These are phyloP conservation scores for Siniperca undulata DNA, from an alignment of 2,797 vertebrate genomes.

Conservation along the genomic window DNA sequence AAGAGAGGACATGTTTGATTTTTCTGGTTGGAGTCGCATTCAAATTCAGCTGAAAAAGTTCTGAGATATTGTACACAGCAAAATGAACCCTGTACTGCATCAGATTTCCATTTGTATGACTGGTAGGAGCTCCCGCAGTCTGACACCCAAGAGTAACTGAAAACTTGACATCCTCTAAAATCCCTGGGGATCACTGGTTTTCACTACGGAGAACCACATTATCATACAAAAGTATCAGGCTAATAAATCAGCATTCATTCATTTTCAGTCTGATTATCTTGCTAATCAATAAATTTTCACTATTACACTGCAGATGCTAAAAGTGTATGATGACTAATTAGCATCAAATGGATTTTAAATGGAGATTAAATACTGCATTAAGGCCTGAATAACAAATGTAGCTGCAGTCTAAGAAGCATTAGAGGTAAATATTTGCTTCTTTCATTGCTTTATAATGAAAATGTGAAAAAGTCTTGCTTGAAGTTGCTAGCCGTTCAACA, in stretches of 20 bases:
- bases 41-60: slow-evolving; percentile 54
- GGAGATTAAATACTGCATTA: slow-evolving; percentile 71
- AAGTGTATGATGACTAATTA: slow-evolving; percentile 66
- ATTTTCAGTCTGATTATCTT: slow-evolving; percentile 62
- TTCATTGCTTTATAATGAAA: slow-evolving; percentile 7
- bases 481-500: slow-evolving; percentile 23
- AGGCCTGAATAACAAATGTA: slow-evolving; percentile 55
- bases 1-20: slow-evolving; percentile 44
- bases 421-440: slow-evolving; percentile 22
- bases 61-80: slow-evolving; percentile 16
- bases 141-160: slow-evolving; percentile 31
- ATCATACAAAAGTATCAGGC: slow-evolving; percentile 41
- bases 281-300: slow-evolving; percentile 64
- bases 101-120: slow-evolving; percentile 65
- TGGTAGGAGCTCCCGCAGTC: slow-evolving; percentile 7
- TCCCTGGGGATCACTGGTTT: slow-evolving; percentile 32
- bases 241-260: slow-evolving; percentile 61
- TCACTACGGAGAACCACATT: slow-evolving; percentile 12
- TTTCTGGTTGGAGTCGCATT: slow-evolving; percentile 50
- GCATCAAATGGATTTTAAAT: slow-evolving; percentile 69
- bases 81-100: slow-evolving; percentile 46
- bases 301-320: slow-evolving; percentile 44
- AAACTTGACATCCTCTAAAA: slow-evolving; percentile 26
- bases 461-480: slow-evolving; percentile 17
- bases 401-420: slow-evolving; percentile 15